These are phyloP conservation scores for Eudemis profundana DNA, from an alignment of 2,888 invertebrate genomes.

Conservation along the genomic window DNA sequence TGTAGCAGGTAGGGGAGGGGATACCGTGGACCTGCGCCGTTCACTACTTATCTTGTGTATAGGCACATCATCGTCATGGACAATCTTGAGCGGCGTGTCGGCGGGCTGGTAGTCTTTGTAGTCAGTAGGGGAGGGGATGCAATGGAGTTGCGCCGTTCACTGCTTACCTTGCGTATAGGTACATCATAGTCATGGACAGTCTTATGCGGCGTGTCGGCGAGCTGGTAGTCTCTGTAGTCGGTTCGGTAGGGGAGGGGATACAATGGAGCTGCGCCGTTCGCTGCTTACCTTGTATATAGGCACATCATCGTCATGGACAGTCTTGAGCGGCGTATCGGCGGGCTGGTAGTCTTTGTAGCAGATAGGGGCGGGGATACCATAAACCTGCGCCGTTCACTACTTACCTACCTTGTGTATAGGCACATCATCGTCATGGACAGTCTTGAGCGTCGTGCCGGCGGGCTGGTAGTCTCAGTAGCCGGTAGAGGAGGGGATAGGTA, in stretches of 20 bases:
- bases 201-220: slow-evolving; percentile 88
- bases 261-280: too few species aligned
- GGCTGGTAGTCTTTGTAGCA: slow-evolving; percentile 93
- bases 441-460: slow-evolving; percentile 87
- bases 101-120: slow-evolving; percentile 89
- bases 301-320: slow-evolving; percentile 83
- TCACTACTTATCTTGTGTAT: slow-evolving; percentile 88
- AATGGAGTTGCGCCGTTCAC: too few species aligned
- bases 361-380: slow-evolving; percentile 89
- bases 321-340: slow-evolving; percentile 87
- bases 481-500: too few species aligned
- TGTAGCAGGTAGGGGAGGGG: too few species aligned
- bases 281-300: slow-evolving; percentile 89
- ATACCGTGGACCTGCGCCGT: too few species aligned
- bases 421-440: slow-evolving; percentile 82
- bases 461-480: too few species aligned
- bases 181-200: slow-evolving; percentile 73
- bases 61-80: slow-evolving; percentile 84
- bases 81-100: slow-evolving; percentile 86
- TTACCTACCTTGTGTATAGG: slow-evolving; percentile 90
- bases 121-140: too few species aligned
- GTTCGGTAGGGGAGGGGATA: too few species aligned
- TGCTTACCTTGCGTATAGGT: too few species aligned
- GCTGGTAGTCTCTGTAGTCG: slow-evolving; percentile 87
- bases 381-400: too few species aligned